Evolutionary conservation across 2,113 vertebrate species (phyloP), one percentile per base, ranked within the genome.

Genomic region (Platichthys flesus): DNA sequence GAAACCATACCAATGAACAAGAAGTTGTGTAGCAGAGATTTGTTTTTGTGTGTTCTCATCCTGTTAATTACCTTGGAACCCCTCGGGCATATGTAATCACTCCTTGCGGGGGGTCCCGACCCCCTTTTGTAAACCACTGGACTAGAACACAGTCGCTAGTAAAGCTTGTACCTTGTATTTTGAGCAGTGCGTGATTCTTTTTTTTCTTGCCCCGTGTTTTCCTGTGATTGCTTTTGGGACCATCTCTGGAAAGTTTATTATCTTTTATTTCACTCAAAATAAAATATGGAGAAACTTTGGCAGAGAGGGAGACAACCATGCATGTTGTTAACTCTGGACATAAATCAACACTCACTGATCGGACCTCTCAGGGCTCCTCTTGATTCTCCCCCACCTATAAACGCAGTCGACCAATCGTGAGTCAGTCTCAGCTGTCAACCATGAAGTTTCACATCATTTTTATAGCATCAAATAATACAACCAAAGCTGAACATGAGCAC

Each of bases 241-340:
- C 23, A 67, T 79, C 37, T 51, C 16, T 37, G 21, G 37, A 66
- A 72, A 61, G 47, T 65, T 66, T 66, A 70, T 16, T 66, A 12
- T 42, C 13, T 52, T 9, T 49, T 47, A 37, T 55, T 55, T 28
- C 24, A 52, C 21, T 56, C 49, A 21, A 58, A 71, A 71, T 4
- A 28, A 64, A 67, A 45, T n/a, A 21, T 26, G 26, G 12, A 65
- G 55, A 51, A 71, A 59, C 69, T 58, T 16, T 62, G 64, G 76
- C 73, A 40, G 67, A 60, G 68, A 86, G 40, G 23, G 40, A 37
- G 49, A 51, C 67, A 73, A 28, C 47, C 68, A 15, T 85, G 52
- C 67, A 67, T 69, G 16, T 66, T 69, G 40, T 82, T 68, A 69
- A 78, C 71, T 71, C 65, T 78, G 64, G 54, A 20, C 55, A 59